Base-by-base conservation (phyloP, 2,888 invertebrate species). In the Aphidoletes aphidimyza region DNA sequence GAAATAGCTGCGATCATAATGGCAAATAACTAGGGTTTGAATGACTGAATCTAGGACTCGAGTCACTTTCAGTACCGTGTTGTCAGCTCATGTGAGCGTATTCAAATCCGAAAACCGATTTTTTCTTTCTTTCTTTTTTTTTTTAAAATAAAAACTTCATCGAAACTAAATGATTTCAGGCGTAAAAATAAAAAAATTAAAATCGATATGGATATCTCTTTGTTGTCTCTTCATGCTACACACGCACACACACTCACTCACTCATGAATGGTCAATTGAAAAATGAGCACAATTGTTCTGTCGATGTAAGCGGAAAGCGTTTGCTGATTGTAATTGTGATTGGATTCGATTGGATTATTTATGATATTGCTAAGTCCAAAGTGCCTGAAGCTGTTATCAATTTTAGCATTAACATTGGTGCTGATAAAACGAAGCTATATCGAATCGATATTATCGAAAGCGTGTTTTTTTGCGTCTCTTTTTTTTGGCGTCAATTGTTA, bases 151-250 rank as follows among this genome's bases (percentile, higher is more conserved):
- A 54, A 54, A 54, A 54, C 54, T 54, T 39, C 54, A n/a, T 54
- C 22, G 54, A 54, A 54, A 54, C 54, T 54, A 22, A 54, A 54
- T 22, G 54, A 54, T 54, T 54, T 54, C 54, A 54, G 22, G 54
- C 54, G 54, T 54, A 39, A 39, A 39, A 39, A 8, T 22, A 54
- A 54, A 54, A 22, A 9, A 54, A 54, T 22, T 54, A 54, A 54
- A 54, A 54, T 54, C 54, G 22, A 54, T 54, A 54, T 54, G 22
- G 22, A 54, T 54, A 54, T 54, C 54, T 54, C 54, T 54, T 54
- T 54, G 54, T 54, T 47, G 47, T 47, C 39, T 39, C 6, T 11
- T 11, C 5, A 39, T 11, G 39, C 39, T 39, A 8, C n/a, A n/a
- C n/a, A 8, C 39, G 11, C 11, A 39, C 11, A 39, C 5, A 39